phyloP scores from a whole-genome alignment of 2,113 vertebrate genomes.

The Cromileptes altivelis region DNA sequence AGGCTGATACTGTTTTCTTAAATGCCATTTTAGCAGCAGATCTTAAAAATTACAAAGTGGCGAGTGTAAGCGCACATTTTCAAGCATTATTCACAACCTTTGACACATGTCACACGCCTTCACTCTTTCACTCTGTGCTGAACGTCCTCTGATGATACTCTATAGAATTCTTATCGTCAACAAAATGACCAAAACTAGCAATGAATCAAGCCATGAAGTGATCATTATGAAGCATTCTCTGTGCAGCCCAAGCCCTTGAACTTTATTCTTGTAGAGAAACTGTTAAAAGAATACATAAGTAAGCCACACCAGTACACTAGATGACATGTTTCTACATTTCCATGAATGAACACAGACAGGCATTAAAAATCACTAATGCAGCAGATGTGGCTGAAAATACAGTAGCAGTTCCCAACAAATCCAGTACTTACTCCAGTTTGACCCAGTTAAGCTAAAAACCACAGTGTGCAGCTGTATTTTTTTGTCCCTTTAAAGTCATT shows the following conservation, averaged over 20 bases:
- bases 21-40: not conserved
- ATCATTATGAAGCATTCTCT: not conserved
- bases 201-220: not conserved
- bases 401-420: not conserved
- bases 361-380: not conserved
- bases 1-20: not conserved
- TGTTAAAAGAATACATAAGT: not conserved
- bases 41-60: not conserved
- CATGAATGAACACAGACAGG: not conserved
- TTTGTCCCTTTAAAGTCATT: too few relatives aligned
- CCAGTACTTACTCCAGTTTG: not conserved
- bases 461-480: too few relatives aligned
- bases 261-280: not conserved
- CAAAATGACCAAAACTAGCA: not conserved
- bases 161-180: not conserved
- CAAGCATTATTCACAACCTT: not conserved
- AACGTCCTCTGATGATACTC: not conserved
- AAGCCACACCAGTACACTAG: not conserved
- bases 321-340: not conserved
- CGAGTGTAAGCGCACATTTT: not conserved
- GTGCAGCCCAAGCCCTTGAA: too few relatives aligned
- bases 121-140: not conserved
- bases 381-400: not conserved
- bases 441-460: too few relatives aligned
- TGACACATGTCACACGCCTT: not conserved